Evolutionary conservation across 92 coral and sea anemone genomes (phyloP).

Genomic region (Virgularia gustaviana): DNA sequence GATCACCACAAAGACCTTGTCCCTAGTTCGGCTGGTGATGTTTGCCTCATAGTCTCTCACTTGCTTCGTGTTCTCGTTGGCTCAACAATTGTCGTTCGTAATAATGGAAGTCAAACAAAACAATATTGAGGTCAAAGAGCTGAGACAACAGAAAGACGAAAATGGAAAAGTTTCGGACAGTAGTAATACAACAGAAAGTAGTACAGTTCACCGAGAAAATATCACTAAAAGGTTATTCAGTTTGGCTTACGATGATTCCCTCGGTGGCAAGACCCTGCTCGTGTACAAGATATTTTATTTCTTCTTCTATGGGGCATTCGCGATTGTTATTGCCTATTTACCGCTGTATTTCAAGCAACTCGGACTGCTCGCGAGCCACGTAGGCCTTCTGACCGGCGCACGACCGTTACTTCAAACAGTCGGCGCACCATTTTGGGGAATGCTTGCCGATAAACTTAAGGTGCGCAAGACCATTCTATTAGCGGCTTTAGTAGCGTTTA

Average conservation of each 20-base stretch:
- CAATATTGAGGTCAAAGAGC: no score
- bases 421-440: constrained; percentile 55
- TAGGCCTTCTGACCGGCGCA: constrained; percentile 46
- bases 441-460: constrained; percentile 43
- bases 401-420: constrained; percentile 46
- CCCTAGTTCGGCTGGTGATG: no score
- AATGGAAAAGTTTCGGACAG: neutral
- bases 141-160: no score
- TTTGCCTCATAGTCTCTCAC: no score
- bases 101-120: neutral
- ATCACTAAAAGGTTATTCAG: no score
- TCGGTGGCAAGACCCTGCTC: constrained; percentile 36
- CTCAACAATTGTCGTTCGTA: neutral
- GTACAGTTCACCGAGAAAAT: no score
- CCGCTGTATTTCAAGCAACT: constrained; percentile 56
- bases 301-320: constrained; percentile 50
- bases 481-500: constrained; percentile 74
- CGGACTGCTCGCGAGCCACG: constrained; percentile 47
- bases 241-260: constrained; percentile 30
- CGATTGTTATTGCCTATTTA: constrained; percentile 44
- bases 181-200: no score
- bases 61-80: neutral
- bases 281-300: constrained; percentile 50
- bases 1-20: no score
- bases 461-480: constrained; percentile 44